Conservation (phyloP, 1,140 invertebrate genomes). For the Cydia fagiglandana region DNA sequence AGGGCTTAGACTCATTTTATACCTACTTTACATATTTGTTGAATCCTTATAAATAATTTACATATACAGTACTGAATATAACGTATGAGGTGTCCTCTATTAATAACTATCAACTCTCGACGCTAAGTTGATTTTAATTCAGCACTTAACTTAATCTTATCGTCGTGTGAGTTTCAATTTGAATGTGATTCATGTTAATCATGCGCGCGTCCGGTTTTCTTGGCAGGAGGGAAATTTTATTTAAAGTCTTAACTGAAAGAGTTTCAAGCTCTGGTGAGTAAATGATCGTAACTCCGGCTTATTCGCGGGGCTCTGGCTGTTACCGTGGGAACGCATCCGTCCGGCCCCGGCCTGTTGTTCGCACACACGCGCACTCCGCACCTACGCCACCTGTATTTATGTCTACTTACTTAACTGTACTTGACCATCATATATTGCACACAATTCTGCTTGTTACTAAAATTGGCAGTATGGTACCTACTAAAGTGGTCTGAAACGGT, state of each 20-base stretch:
- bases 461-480: neutral
- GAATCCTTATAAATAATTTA: neutral
- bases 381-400: constrained; percentile 32
- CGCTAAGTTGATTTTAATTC: constrained; percentile 4
- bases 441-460: constrained; percentile 25
- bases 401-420: constrained; percentile 31
- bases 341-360: constrained; percentile 34
- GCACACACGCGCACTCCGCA: constrained; percentile 30
- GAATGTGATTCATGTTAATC: constrained; percentile 24
- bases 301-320: constrained; percentile 49
- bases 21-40: neutral
- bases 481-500: constrained; percentile 1
- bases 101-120: neutral
- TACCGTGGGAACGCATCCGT: constrained; percentile 68
- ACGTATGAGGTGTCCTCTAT: neutral
- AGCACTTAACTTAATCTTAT: constrained; percentile 6
- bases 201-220: constrained; percentile 12
- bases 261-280: constrained; percentile 58
- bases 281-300: constrained; percentile 65
- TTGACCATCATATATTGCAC: constrained; percentile 20
- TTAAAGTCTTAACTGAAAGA: constrained; percentile 58
- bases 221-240: constrained; percentile 43
- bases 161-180: constrained; percentile 3
- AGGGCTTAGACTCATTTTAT: neutral
- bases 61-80: neutral